phyloP scores from a whole-genome alignment of 2,113 vertebrate genomes.

The Numida meleagris region DNA sequence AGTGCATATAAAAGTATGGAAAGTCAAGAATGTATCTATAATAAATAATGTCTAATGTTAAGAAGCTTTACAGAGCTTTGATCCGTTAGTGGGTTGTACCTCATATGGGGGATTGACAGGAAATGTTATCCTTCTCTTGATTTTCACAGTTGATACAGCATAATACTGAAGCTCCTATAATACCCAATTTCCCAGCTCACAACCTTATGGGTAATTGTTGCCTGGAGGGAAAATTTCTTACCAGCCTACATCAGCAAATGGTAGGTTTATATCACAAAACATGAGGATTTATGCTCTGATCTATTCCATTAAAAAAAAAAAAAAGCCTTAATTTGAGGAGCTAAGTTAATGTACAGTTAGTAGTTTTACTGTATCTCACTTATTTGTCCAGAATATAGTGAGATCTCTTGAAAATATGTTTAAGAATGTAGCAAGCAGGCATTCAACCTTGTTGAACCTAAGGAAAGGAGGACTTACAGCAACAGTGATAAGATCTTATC shows the following conservation, averaged over 20 bases:
- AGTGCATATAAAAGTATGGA: background rate
- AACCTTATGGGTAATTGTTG: constrained; percentile 55
- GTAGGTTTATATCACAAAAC: constrained; percentile 58
- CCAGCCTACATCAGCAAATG: constrained; percentile 45
- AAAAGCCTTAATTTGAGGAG: constrained; percentile 49
- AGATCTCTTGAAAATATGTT: constrained; percentile 35
- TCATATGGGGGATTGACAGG: constrained; percentile 43
- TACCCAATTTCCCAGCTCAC: constrained; percentile 54
- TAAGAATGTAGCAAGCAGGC: background rate
- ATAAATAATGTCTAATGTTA: background rate
- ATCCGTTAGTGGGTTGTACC: constrained; percentile 15
- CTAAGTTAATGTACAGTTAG: constrained; percentile 54
- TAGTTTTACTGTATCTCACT: constrained; percentile 48
- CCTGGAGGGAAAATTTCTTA: constrained; percentile 65
- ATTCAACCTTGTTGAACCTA: background rate
- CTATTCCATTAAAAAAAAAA: background rate
- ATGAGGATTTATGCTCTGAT: constrained; percentile 56
- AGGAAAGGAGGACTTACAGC: background rate
- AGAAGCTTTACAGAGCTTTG: constrained; percentile 10
- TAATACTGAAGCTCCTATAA: constrained; percentile 42
- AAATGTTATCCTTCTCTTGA: constrained; percentile 52
- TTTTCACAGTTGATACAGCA: constrained; percentile 60
- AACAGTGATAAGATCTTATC: background rate
- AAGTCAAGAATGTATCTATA: background rate
- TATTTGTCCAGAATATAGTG: constrained; percentile 54